Conservation (phyloP, 1,140 invertebrate species). For the Calephelis nemesis region DNA sequence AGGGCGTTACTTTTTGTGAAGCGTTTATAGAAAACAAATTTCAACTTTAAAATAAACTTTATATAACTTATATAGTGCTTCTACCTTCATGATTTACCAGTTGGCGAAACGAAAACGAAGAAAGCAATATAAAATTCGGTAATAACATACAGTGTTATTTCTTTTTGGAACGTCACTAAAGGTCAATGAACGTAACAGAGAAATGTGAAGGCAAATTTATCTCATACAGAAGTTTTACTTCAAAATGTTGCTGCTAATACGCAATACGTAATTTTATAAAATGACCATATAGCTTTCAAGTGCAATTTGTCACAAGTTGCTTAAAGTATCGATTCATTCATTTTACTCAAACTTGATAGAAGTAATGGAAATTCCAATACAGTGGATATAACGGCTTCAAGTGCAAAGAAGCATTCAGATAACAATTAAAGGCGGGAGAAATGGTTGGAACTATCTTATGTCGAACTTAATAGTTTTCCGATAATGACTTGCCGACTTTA, state of each 20-base stretch:
- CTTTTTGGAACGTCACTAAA: too few species aligned
- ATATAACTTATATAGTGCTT: too few species aligned
- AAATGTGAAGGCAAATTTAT: too few species aligned
- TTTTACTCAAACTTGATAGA: too few species aligned
- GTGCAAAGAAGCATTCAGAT: constrained; percentile 20
- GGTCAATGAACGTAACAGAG: too few species aligned
- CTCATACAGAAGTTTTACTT: too few species aligned
- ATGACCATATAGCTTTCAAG: constrained; percentile 4
- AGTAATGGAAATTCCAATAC: constrained; percentile 10
- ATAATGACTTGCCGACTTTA: constrained; percentile 44
- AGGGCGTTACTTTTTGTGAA: too few species aligned
- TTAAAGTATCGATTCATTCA: neutral
- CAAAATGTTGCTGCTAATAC: constrained; percentile 17
- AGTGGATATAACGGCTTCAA: constrained; percentile 8
- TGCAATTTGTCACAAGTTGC: constrained; percentile 2
- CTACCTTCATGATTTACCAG: too few species aligned
- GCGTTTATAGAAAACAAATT: neutral
- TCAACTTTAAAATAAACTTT: too few species aligned
- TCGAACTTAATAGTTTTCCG: constrained; percentile 47
- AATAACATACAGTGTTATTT: too few species aligned
- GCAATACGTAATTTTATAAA: constrained; percentile 5
- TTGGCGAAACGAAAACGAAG: too few species aligned
- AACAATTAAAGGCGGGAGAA: constrained; percentile 22
- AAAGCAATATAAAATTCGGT: too few species aligned
- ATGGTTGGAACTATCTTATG: constrained; percentile 35